Evolutionary conservation across 1,140 invertebrate species (phyloP), one percentile per base, ranked within the genome.

Genomic region (Hylaeus anthracinus): DNA sequence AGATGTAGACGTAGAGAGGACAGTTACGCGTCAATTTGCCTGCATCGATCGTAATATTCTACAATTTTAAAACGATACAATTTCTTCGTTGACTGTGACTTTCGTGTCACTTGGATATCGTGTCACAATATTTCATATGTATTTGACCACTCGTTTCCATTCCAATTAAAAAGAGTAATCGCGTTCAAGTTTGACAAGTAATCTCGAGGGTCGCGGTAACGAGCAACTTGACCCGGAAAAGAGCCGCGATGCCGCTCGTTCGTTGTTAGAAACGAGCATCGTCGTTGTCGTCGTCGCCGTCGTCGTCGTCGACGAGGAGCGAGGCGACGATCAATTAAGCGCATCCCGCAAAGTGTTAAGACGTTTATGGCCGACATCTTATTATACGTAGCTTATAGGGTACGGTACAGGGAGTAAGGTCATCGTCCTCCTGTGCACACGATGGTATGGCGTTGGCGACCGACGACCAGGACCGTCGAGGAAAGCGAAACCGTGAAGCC

Each of bases 361-460:
- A 90, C 88, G 87, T 90, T 90, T 90, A 90, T 90, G 88, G 86
- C 84, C 86, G 88, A 89, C 88, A 88, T 90, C 88, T 90, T 90
- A 89, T 90, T 90, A 90, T 88, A 88, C 85, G 53, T 63, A 58
- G 77, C 77, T 51, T 72, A 74, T 58, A 26, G 83, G 77, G 72
- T 80, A 3, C 4, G 37, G 14, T 39, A 5, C 39, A 64, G 41
- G 12, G 1, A 12, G 60, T 37, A 64, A 85, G 87, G 82, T 88
- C 86, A 84, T 86, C 77, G 86, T 77, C 87, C 86, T 84, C 79
- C 45, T 56, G 51, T 51, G 58, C 73, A 51, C 82, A 26, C 26
- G 26, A 26, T 26, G 26, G 26, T 26, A 26, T 26, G 26, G 26
- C 26, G 85, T 78, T 75, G 56, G n/a, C 77, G 55, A 63, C 39